A percentile compares a stretch with the other conserved stretches of the same genome.
phyloP scores from a whole-genome alignment of 2,113 vertebrate species.

The Corythornis madagascariensis region DNA sequence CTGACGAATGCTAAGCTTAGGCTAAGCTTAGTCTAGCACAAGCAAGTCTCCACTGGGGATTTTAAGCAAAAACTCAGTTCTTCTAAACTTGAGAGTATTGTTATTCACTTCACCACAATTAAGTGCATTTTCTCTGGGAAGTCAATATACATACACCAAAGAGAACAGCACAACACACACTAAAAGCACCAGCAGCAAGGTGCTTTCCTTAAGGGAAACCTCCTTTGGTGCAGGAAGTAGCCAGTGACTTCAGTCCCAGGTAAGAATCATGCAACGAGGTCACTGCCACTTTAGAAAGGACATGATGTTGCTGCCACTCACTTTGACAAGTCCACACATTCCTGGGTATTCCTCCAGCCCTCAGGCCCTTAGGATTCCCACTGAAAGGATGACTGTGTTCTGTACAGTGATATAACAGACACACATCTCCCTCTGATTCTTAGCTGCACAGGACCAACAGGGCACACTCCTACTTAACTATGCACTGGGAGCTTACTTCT shows the following conservation, averaged over 20 bases:
- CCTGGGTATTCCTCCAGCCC: neutral
- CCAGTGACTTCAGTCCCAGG: neutral
- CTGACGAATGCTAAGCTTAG: neutral
- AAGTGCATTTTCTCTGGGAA: neutral
- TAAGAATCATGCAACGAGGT: neutral
- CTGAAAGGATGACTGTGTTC: neutral
- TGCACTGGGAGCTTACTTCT: neutral
- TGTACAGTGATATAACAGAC: neutral
- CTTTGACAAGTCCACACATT: neutral
- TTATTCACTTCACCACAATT: neutral
- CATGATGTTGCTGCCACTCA: neutral
- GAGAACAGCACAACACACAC: neutral
- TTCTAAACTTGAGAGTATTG: neutral
- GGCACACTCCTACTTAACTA: neutral
- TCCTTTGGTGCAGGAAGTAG: neutral
- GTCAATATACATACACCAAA: neutral
- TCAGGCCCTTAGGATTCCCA: neutral
- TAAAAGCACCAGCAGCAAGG: neutral
- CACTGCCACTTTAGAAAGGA: neutral
- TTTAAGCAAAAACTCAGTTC: neutral
- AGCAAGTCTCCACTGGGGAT: neutral
- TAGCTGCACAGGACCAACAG: neutral
- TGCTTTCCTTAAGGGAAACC: neutral
- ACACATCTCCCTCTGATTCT: neutral
- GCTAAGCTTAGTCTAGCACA: neutral